Base-by-base conservation (phyloP, 2,888 invertebrate genomes). In the Reticulitermes lucifugus region DNA sequence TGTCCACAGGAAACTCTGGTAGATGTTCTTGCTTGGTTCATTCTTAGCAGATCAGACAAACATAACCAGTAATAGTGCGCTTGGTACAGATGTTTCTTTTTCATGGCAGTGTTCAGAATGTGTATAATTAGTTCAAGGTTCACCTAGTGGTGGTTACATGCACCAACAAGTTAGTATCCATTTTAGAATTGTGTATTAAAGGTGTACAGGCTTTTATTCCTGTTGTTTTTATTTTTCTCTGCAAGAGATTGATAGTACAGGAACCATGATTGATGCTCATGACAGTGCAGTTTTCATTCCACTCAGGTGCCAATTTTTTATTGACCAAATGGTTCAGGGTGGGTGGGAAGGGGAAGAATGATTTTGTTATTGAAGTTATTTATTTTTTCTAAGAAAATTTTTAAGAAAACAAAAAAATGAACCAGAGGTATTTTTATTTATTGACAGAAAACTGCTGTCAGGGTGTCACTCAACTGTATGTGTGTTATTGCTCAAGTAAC, bases 251-350 rank as follows among this genome's bases (percentile, higher is more conserved):
- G 14, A 43, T 10, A 22, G 81, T 25, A 18, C n/a, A n/a, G 81
- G 29, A 41, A 35, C 41, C 75, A n/a, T 41, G 75, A 43, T 14
- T 25, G 65, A 65, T 65, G 25, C 51, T 51, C 51, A 22, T 51
- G 79, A 79, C 79, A 79, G n/a, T 51, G 79, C 81, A 81, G 70
- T 81, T 81, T 81, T 70, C 70, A 65, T 51, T 43, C 83, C 29
- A 79, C 85, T 85, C 85, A 85, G 85, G 85, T 83, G 83, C 85
- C 83, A 79, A 25, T 75, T 83, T 85, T 85, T 77, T 85, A 80
- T 41, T 80, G 25, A 79, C 79, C 79, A 79, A 80, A 60, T 41
- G 60, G 75, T 41, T 77, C 18, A 55, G 79, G 79, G 25, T 3
- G 29, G 51, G 25, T 22, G 46, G 43, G 51, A 51, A 35, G 65